Conservation (phyloP, 2,113 vertebrate genomes). For the Pygathrix nemaeus region DNA sequence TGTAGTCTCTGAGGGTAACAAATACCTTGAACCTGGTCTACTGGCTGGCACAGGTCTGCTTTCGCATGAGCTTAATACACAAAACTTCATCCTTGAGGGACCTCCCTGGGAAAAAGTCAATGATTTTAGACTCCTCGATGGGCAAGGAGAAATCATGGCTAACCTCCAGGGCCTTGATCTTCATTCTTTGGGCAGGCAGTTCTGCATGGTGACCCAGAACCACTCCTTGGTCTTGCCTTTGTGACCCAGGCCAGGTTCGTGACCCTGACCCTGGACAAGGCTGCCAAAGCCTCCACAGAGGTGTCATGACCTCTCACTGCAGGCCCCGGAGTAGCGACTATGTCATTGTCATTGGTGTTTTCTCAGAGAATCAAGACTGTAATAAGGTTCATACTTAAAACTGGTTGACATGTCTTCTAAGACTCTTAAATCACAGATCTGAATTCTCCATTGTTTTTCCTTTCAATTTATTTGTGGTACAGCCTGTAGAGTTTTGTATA, state of each 20-base stretch:
- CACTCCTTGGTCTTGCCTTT: not conserved
- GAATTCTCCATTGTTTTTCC: not conserved
- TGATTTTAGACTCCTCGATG: not conserved
- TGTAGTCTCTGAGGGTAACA: not conserved
- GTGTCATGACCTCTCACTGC: not conserved
- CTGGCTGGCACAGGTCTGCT: not conserved
- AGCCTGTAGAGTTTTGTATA: not conserved
- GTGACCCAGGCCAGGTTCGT: too few species aligned
- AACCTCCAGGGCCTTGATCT: not conserved
- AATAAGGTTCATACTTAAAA: not conserved
- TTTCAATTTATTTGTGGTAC: not conserved
- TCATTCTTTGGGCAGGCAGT: not conserved
- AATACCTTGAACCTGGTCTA: not conserved
- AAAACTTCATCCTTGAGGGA: not conserved
- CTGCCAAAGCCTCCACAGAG: not conserved
- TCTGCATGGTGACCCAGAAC: not conserved
- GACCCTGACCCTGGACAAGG: not conserved
- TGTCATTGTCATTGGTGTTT: not conserved
- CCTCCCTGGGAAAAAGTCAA: not conserved
- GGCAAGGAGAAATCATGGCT: not conserved
- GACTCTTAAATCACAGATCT: not conserved
- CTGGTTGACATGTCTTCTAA: not conserved
- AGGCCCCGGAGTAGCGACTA: not conserved
- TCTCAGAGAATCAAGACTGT: not conserved
- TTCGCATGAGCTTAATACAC: not conserved